A percentile compares a stretch with the other conserved stretches of the same genome.
phyloP scores from a whole-genome alignment of 1,140 invertebrate genomes.

The Bombus ignitus region DNA sequence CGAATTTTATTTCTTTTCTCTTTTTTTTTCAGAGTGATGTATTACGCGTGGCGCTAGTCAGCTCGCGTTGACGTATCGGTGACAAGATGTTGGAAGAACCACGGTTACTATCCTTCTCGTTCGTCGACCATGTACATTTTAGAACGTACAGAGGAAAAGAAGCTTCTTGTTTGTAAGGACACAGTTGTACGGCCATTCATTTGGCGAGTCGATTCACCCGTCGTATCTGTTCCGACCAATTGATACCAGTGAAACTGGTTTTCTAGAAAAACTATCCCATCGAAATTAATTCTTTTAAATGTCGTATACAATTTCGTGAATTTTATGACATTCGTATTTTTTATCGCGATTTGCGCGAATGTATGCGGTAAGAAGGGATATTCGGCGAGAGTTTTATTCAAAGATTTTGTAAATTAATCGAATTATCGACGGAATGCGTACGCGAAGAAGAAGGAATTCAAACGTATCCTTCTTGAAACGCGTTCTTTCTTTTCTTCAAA shows the following conservation, averaged over 20 bases:
- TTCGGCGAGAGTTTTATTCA: no score
- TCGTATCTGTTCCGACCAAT: background rate
- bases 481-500: no score
- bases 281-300: background rate
- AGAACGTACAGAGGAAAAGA: slow-evolving; percentile 5
- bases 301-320: no score
- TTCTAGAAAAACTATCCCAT: background rate
- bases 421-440: no score
- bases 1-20: slow-evolving; percentile 48
- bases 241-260: slow-evolving; percentile 6
- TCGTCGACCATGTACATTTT: background rate
- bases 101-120: slow-evolving; percentile 4
- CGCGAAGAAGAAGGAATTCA: no score
- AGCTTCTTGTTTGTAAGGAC: slow-evolving; percentile 32
- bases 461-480: no score
- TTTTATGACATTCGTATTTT: no score
- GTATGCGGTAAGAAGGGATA: no score
- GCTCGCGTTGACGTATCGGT: slow-evolving; percentile 43
- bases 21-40: slow-evolving; percentile 38
- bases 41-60: slow-evolving; percentile 29
- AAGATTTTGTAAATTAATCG: no score
- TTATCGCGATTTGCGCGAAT: no score
- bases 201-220: background rate
- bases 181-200: slow-evolving; percentile 21
- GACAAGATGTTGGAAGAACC: slow-evolving; percentile 42